A percentile compares a stretch with the other conserved stretches of the same genome.
Conservation (phyloP, 2,888 invertebrate species). For the Epirrhoe tristata region DNA sequence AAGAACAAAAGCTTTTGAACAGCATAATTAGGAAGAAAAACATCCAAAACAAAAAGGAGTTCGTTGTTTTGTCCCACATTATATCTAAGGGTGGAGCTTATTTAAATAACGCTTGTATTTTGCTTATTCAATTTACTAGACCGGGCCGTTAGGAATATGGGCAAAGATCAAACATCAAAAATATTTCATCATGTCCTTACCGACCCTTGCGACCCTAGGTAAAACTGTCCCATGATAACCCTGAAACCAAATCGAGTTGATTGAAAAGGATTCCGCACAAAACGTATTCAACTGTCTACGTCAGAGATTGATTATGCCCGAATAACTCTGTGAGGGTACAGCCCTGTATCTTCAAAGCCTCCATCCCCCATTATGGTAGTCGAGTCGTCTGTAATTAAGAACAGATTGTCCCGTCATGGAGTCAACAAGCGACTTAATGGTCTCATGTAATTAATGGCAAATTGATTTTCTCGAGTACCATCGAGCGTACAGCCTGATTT, state of each 20-base stretch:
- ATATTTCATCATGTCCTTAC: not conserved
- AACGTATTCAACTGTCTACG: slow-evolving; percentile 14
- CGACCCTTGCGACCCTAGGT: not conserved
- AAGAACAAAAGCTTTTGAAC: not conserved
- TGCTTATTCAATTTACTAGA: not conserved
- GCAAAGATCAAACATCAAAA: not conserved
- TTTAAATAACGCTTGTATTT: not conserved
- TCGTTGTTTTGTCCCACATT: not conserved
- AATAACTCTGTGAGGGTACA: slow-evolving; percentile 9
- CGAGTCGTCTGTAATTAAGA: slow-evolving; percentile 50
- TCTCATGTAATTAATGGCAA: slow-evolving; percentile 56
- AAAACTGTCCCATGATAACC: not conserved
- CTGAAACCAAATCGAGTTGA: slow-evolving; percentile 6
- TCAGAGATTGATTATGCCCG: slow-evolving; percentile 17
- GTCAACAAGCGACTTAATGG: slow-evolving; percentile 55
- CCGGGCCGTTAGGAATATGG: not conserved
- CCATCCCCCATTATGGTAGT: slow-evolving; percentile 27
- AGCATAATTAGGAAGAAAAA: not conserved
- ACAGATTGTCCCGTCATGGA: slow-evolving; percentile 52
- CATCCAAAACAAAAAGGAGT: not conserved
- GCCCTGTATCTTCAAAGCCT: slow-evolving; percentile 13
- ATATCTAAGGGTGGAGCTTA: not conserved
- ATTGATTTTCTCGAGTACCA: slow-evolving; percentile 48
- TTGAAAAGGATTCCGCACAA: slow-evolving; percentile 8
- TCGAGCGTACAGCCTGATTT: not conserved